phyloP scores from a whole-genome alignment of 2,113 vertebrate species.

The Anarrhichthys ocellatus region DNA sequence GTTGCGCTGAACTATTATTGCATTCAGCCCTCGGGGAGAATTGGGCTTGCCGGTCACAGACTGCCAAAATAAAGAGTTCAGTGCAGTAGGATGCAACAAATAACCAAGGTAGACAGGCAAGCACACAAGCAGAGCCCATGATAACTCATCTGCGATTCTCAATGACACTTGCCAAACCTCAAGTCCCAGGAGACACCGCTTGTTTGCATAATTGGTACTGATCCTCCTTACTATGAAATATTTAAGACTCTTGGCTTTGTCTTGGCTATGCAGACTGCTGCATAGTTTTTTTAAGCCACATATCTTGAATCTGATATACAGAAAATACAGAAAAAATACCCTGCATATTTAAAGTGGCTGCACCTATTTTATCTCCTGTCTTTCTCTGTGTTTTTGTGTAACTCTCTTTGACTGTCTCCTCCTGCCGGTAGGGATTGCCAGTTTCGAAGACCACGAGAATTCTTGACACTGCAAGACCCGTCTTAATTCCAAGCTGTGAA shows the following conservation, averaged over 20 bases:
- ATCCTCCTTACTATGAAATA: constrained; percentile 50
- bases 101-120: constrained; percentile 33
- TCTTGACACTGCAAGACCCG: constrained; percentile 79
- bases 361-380: constrained; percentile 47
- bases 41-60: constrained; percentile 21
- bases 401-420: constrained; percentile 47
- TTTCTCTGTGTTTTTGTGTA: constrained; percentile 49
- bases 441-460: constrained; percentile 63
- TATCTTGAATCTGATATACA: constrained; percentile 30
- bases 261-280: constrained; percentile 27
- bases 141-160: constrained; percentile 53
- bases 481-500: constrained; percentile 82
- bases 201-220: constrained; percentile 65
- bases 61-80: constrained; percentile 47
- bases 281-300: constrained; percentile 47
- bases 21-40: constrained; percentile 32
- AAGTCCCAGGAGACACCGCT: constrained; percentile 45
- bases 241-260: constrained; percentile 34
- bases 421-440: constrained; percentile 44
- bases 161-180: constrained; percentile 60
- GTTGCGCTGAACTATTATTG: constrained; percentile 49
- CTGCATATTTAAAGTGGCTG: constrained; percentile 39
- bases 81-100: constrained; percentile 53
- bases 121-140: constrained; percentile 33
- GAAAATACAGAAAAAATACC: constrained; percentile 20